These are phyloP conservation scores for Agapornis roseicollis DNA, from an alignment of 2,113 vertebrate species.

Conservation along the genomic window DNA sequence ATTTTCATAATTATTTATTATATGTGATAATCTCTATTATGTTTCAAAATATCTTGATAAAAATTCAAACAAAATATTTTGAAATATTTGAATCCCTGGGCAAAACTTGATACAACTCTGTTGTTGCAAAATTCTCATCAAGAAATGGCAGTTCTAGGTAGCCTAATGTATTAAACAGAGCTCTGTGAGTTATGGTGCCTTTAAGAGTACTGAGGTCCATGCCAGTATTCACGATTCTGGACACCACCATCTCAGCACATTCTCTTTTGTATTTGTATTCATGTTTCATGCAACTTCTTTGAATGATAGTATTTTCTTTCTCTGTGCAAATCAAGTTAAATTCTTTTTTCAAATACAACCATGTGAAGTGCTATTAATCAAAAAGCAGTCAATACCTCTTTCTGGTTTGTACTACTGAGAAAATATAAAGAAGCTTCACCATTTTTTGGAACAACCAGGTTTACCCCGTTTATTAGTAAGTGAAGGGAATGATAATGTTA, in stretches of 20 bases:
- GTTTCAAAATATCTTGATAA: constrained; percentile 4
- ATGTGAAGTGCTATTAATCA: not conserved
- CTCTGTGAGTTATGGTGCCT: not conserved
- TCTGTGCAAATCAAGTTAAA: not conserved
- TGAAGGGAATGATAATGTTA: not conserved
- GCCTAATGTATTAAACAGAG: constrained; percentile 6
- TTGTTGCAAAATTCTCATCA: not conserved
- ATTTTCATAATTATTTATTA: constrained; percentile 9
- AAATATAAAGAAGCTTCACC: not conserved
- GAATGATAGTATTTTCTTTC: not conserved
- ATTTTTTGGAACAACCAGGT: not conserved
- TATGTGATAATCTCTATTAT: not conserved
- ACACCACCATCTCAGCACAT: not conserved
- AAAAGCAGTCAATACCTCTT: not conserved
- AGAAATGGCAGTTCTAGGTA: not conserved
- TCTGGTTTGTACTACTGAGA: not conserved
- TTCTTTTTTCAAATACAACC: not conserved
- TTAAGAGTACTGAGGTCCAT: not conserved
- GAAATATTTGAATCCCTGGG: not conserved
- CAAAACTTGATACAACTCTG: not conserved
- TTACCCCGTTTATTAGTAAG: not conserved
- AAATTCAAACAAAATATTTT: constrained; percentile 37
- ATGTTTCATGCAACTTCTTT: not conserved
- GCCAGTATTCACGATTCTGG: not conserved
- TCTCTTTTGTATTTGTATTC: not conserved